phyloP scores from a whole-genome alignment of 1,140 invertebrate species.

The Trichomalopsis sarcophagae region DNA sequence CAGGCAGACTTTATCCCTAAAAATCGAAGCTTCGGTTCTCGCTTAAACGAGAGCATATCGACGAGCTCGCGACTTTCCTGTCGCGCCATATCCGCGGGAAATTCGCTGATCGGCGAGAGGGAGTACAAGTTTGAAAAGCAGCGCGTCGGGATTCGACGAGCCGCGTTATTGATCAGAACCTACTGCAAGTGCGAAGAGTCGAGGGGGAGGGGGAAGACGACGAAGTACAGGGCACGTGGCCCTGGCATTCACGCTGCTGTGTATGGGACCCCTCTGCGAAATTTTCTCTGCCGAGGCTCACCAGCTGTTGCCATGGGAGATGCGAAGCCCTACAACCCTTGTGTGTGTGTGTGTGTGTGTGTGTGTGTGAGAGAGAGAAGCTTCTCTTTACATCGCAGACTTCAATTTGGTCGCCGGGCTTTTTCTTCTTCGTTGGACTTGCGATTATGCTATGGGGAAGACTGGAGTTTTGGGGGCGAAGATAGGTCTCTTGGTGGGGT shows the following conservation, averaged over 20 bases:
- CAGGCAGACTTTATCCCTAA: too few relatives aligned
- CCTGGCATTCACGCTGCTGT: neutral
- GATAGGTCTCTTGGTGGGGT: too few relatives aligned
- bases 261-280: neutral
- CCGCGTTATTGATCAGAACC: slow-evolving; percentile 12
- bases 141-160: slow-evolving; percentile 4
- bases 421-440: neutral
- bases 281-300: neutral
- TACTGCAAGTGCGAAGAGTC: neutral
- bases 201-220: neutral
- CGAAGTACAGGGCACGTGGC: neutral
- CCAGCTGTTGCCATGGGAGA: slow-evolving; percentile 57
- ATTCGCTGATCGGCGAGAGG: neutral
- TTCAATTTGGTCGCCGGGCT: neutral
- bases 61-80: neutral
- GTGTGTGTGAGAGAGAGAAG: neutral
- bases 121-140: neutral
- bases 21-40: neutral
- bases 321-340: slow-evolving; percentile 33
- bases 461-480: too few relatives aligned
- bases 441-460: too few relatives aligned
- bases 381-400: neutral
- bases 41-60: neutral
- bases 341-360: neutral
- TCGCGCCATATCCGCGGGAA: neutral